Percentiles rank a stretch among this genome's conserved stretches.
Evolutionary conservation across 2,113 vertebrate species (phyloP).

Genomic region (Tiliqua scincoides): DNA sequence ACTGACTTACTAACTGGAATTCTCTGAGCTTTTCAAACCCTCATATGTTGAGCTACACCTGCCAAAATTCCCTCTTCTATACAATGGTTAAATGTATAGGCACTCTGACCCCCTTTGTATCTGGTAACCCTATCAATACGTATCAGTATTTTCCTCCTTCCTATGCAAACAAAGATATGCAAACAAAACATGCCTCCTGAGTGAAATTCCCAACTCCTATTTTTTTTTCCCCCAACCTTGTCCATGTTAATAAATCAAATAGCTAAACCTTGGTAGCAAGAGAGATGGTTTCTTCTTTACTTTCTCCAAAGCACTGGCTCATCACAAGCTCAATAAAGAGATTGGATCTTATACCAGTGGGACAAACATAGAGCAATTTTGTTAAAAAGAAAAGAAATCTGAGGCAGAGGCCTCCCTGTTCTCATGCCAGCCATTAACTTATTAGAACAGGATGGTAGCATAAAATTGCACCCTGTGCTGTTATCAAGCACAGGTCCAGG

Average conservation of each 20-base stretch:
- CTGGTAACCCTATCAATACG: too few relatives aligned
- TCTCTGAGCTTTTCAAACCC: slow-evolving; percentile 58
- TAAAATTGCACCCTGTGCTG: not conserved
- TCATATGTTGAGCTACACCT: too few relatives aligned
- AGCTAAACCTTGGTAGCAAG: slow-evolving; percentile 55
- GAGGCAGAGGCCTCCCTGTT: not conserved
- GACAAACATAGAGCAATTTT: not conserved
- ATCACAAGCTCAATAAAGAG: not conserved
- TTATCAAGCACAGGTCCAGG: not conserved
- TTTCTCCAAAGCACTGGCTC: not conserved
- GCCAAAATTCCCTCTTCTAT: too few relatives aligned
- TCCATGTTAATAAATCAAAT: slow-evolving; percentile 57
- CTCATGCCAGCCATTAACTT: not conserved
- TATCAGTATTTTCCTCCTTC: slow-evolving; percentile 61
- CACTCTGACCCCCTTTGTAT: too few relatives aligned
- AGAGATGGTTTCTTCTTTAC: slow-evolving; percentile 29
- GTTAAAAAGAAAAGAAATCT: not conserved
- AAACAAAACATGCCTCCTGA: slow-evolving; percentile 49
- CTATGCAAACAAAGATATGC: slow-evolving; percentile 59
- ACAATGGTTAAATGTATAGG: too few relatives aligned
- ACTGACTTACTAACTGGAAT: slow-evolving; percentile 39
- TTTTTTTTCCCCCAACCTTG: slow-evolving; percentile 62
- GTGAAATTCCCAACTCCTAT: slow-evolving; percentile 48
- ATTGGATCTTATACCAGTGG: not conserved
- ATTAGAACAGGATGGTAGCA: not conserved